Base-by-base conservation (phyloP, 2,797 vertebrate genomes). In the Tapirus indicus region DNA sequence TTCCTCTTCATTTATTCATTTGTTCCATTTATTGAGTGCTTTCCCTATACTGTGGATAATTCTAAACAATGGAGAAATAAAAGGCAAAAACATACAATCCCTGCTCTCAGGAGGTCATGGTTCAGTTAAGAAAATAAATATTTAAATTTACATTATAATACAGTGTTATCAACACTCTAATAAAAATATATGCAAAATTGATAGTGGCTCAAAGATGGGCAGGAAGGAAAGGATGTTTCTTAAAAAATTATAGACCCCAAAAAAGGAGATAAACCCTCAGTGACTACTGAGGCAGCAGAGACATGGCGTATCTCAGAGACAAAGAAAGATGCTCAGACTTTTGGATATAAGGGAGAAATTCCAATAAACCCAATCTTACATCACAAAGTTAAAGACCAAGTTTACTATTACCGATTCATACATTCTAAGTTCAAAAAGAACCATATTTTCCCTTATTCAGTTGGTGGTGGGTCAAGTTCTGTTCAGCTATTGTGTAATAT, bases 101-200 rank as follows among this genome's bases (percentile, higher is more conserved):
- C 60, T 94, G 72, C 85, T 95, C 60, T 92, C 58, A 71, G 72
- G 83, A 96, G 68, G 66, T 83, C 77, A 60, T 77, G 69, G 77
- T 54, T 88, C 21, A 77, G 29, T 90, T 77, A 94, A 47, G 64
- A 79, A 85, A 71, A 68, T 17, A 68, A 44, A 25, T 25, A n/a
- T 38, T 4, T 69, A 94, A 90, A 77, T 49, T 49, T 10, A 77
- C 23, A 11, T 21, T 83, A 38, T 9, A 83, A 66, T 78, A 79
- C 44, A 82, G 44, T 56, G 23, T 12, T 91, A 72, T 38, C 13
- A 88, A 71, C 44, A 74, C n/a, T 92, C 78, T 72, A 90, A 62
- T 58, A 75, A 95, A 75, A 85, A 35, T 54, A 71, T 84, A 38
- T 68, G 92, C 32, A 84, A 84, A 52, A 69, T 32, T 93, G 75